Conservation (phyloP, 2,797 vertebrate species). For the Spondyliosoma cantharus region DNA sequence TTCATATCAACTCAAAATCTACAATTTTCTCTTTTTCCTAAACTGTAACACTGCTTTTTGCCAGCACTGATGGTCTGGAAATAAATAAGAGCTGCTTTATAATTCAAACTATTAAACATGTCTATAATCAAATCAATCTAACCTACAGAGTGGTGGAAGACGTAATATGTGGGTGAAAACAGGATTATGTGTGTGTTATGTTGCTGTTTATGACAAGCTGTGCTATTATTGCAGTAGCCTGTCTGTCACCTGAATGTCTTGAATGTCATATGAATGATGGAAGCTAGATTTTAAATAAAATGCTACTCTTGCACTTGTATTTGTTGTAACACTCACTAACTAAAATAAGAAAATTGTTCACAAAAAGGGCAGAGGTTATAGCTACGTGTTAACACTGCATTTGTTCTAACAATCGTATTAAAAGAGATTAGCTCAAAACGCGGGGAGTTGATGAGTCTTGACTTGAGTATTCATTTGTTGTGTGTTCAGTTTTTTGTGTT, state of each 20-base stretch:
- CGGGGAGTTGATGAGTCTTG: conserved; percentile 5
- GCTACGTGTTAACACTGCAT: conserved; percentile 6
- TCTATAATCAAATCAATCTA: neutral
- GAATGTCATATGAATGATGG: neutral
- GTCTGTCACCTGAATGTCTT: neutral
- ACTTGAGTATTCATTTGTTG: conserved; percentile 2
- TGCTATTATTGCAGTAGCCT: neutral
- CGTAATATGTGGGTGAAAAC: neutral
- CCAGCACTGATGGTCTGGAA: neutral
- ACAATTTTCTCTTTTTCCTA: no score
- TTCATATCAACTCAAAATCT: neutral
- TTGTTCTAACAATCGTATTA: conserved; percentile 9
- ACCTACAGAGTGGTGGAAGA: neutral
- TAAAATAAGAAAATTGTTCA: conserved; percentile 6
- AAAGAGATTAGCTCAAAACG: conserved; percentile 9
- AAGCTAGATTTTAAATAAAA: neutral
- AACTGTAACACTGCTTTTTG: neutral
- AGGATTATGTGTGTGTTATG: neutral
- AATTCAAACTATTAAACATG: neutral
- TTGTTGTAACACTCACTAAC: neutral
- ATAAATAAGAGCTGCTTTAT: neutral
- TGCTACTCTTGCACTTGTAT: neutral
- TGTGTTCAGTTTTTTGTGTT: neutral
- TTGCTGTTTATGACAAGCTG: neutral
- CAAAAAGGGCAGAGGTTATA: conserved; percentile 8